Evolutionary conservation across 2,797 vertebrate genomes (phyloP), one percentile per base, ranked within the genome.

Genomic region (Smutsia gigantea): DNA sequence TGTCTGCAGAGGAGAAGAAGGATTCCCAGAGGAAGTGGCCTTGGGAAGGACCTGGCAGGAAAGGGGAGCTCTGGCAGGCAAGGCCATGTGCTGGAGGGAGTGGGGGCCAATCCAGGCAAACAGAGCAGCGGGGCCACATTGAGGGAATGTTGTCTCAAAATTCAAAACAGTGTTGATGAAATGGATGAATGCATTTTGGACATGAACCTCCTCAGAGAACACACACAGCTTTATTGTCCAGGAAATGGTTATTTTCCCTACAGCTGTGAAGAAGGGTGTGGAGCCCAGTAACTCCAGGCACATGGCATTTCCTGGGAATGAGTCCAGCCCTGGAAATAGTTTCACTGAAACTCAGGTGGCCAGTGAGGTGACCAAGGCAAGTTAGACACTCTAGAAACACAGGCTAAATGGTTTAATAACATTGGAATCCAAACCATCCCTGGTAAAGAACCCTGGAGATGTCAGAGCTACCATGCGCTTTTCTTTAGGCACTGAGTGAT

Each of bases 41-140:
- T 66, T 4, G 25, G 46, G 61, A 12, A 5, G 34, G 13, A 7
- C 21, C 42, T 57, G 77, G 27, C 18, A 78, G 42, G 49, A 23
- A 4, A 55, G 46, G 51, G 42, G 37, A 34, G 19, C 72, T 79
- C 57, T 57, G 61, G n/a, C 34, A 72, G 49, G 19, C 21, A 37
- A 46, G n/a, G 29, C 3, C 31, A 8, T 27, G 0, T 64, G 34
- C 31, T 34, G 42, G n/a, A 59, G 17, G 49, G 42, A 64, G 3
- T 0, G 1, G 39, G 5, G 13, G n/a, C 13, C 15, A 27, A 5
- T 8, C 23, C 49, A n/a, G n/a, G 42, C n/a, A 12, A n/a, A 46
- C 13, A 23, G 23, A 57, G 13, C 13, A 3, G 7, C 0, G 0
- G 14, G 42, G 2, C 34, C 11, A 1, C 0, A 2, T 69, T 7